Evolutionary conservation across 2,888 invertebrate species (phyloP), one percentile per base, ranked within the genome.

Genomic region (Chrysolina oricalcia): DNA sequence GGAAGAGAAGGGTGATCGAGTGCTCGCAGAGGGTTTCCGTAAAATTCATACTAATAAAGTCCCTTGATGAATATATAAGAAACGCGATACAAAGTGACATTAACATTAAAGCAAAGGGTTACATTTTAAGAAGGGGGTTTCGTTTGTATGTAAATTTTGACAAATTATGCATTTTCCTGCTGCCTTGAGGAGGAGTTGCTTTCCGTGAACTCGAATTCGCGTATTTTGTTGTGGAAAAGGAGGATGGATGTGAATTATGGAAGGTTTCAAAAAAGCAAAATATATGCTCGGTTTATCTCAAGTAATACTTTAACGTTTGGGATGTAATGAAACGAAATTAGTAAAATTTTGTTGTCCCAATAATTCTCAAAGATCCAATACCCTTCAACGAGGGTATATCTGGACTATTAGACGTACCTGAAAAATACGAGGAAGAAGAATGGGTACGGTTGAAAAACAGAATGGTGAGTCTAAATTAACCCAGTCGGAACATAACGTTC

Each of bases 61-160:
- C 87, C 87, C 87, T 87, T 87, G 87, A 87, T 87, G 87, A 87
- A 87, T 87, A 87, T 87, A 87, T 86, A 87, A 87, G 87, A 87
- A 87, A 87, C 84, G 85, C 86, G 87, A 87, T 87, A 87, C 86
- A 86, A 86, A 86, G 86, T 87, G 87, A 87, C 87, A 87, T 87
- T 86, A 87, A 87, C 87, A 87, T 87, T 86, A 87, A 86, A 84
- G 85, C 83, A 84, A 85, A 87, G 86, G 87, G 87, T 85, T 84
- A 86, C 86, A 85, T 81, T 87, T 87, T 86, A 87, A 87, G 87
- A 86, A 87, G 86, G 86, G 85, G 83, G 83, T 80, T 77, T 68
- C 85, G 86, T 86, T 86, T 85, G 80, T 83, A 84, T 84, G 84
- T 82, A 82, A 84, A 84, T 84, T 84, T 80, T 80, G 78, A 81